Evolutionary conservation across 2,888 invertebrate species (phyloP), one percentile per base, ranked within the genome.

Genomic region (Folsomia manolachei): DNA sequence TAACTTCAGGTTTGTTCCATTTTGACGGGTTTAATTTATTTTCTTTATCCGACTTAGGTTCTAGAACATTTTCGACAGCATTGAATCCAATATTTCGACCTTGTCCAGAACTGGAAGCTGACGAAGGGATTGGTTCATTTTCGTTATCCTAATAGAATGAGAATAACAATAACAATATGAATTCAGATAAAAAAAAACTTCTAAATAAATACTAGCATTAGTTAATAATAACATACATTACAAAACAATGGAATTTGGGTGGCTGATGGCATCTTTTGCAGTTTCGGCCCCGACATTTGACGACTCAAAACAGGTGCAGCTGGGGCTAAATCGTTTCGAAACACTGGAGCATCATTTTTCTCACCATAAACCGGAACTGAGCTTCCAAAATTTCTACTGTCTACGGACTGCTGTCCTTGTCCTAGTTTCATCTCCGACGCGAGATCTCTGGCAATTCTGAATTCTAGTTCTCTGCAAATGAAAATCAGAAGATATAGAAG

Each of bases 331-430:
- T 75, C 74, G 52, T 60, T 65, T 60, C 80, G 69, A 64, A 79
- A 71, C 23, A 70, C 71, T 11, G 75, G 70, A 0, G 80, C 79
- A 24, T 80, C 79, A 63, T 75, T 73, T 0, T 68, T 69, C 9
- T 67, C 56, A 1, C 74, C 76, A 52, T 67, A 60, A 52, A 73
- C 69, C 1, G 79, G 79, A 25, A 80, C 79, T 18, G 69, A 70
- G n/a, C 67, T 18, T 14, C 77, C 80, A 72, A 80, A 80, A 23
- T 67, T 75, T 39, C 80, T 73, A 24, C 23, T 19, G 1, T 71
- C 61, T 11, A 18, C n/a, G 23, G 52, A 2, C 21, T 19, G 21
- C 4, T 4, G 9, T 18, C 2, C 27, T 2, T 7, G 18, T 19
- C 65, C 7, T 25, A 27, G 27, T 39, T 27, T 27, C 56, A 73